These are phyloP conservation scores for Silurus glanis DNA, from an alignment of 2,113 vertebrate species.

Conservation along the genomic window DNA sequence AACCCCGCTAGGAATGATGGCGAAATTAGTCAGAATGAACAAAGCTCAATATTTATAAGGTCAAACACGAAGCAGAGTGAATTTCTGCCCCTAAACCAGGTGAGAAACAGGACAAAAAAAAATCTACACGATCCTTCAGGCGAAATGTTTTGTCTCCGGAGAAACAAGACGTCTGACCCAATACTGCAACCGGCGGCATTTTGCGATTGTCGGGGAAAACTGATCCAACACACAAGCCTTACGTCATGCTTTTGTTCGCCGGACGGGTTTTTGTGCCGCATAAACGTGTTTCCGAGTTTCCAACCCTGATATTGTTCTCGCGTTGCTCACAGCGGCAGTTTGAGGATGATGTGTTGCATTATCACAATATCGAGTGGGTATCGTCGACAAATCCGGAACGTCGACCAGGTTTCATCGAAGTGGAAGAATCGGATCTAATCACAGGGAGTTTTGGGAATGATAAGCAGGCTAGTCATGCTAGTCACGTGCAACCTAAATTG, in stretches of 20 bases:
- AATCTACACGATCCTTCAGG: not conserved
- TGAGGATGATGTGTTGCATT: not conserved
- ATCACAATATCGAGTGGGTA: not conserved
- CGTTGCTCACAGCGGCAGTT: not conserved
- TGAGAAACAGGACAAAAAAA: not conserved
- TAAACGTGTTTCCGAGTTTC: not conserved
- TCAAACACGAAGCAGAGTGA: not conserved
- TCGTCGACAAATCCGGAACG: not conserved
- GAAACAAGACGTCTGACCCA: conserved; percentile 8
- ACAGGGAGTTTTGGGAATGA: not conserved
- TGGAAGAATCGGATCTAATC: not conserved
- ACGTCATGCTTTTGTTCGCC: conserved; percentile 3
- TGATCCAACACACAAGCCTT: not conserved
- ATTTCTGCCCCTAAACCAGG: not conserved
- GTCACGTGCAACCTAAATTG: no score
- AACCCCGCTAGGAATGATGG: not conserved
- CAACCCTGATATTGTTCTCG: not conserved
- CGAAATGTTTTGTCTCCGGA: conserved; percentile 2
- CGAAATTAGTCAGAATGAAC: not conserved
- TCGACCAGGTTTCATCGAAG: not conserved
- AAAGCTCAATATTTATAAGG: not conserved
- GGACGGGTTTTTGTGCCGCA: not conserved
- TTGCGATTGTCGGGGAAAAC: not conserved
- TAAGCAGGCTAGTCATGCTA: no score
- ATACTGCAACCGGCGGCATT: not conserved